Evolutionary conservation across 2,888 invertebrate species (phyloP), one percentile per base, ranked within the genome.

Genomic region (Harpalus rufipes): DNA sequence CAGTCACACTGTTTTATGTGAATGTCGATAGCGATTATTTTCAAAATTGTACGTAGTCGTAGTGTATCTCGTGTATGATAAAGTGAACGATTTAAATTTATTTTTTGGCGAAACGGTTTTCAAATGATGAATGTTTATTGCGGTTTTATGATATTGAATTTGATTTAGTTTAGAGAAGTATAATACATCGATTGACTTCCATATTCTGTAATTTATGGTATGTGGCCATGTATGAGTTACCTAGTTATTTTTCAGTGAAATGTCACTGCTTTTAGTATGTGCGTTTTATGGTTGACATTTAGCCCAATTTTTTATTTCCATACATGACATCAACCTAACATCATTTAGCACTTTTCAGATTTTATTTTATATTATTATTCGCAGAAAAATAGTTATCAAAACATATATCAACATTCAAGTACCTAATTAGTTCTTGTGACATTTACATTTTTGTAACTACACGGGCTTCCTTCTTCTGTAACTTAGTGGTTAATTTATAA

Each of bases 1-100:
- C 81, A 81, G 21, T 18, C 59, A 59, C 78, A 59, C 56, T 78
- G 78, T 78, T 78, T 78, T 78, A 78, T 81, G 81, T 81, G 41
- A 39, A 81, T 44, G 59, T 61, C 63, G 44, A 63, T 63, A 63
- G n/a, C 61, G 81, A 81, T 61, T 81, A 81, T 81, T 18, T 56
- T 39, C 10, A 41, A 80, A 81, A 81, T 41, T 63, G 16, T 39
- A 81, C 18, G 81, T 63, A 39, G 39, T 32, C 32, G 32, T 32
- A 32, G 32, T 32, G 32, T 68, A 68, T 65, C 21, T 25, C 65
- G 65, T 32, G 25, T 10, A 68, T 68, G 68, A 68, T 68, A 68
- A 16, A 68, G 41, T 68, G 41, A 1, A 10, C 68, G 68, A 68
- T 68, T 68, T 68, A 68, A 68, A 68, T 68, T 68, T 68, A 68